These are phyloP conservation scores for Incurvaria masculella DNA, from an alignment of 2,888 invertebrate species.

Conservation along the genomic window DNA sequence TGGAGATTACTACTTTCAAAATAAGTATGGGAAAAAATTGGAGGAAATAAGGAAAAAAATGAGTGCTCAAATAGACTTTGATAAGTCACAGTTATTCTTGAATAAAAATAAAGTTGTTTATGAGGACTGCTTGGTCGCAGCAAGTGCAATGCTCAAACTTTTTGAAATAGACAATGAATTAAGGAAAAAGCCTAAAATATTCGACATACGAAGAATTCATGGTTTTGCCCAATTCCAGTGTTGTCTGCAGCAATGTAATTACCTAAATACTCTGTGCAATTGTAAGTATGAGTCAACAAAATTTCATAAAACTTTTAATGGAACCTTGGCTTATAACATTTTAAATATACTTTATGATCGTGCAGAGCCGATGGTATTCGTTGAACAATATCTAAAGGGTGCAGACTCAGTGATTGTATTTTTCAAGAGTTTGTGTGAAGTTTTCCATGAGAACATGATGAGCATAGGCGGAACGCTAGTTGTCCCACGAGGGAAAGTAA, in stretches of 20 bases:
- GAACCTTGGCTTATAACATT: constrained; percentile 74
- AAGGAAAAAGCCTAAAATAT: constrained; percentile 50
- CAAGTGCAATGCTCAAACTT: constrained; percentile 55
- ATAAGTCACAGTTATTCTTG: constrained; percentile 29
- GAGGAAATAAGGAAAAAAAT: constrained; percentile 27
- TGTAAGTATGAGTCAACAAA: constrained; percentile 54
- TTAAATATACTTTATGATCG: constrained; percentile 60
- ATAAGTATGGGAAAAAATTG: constrained; percentile 38
- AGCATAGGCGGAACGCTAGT: constrained; percentile 27
- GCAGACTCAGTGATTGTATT: constrained; percentile 32
- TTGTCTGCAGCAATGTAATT: constrained; percentile 54
- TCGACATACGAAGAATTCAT: constrained; percentile 57
- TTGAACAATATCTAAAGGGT: constrained; percentile 47
- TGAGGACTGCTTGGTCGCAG: constrained; percentile 57
- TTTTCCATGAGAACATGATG: constrained; percentile 25
- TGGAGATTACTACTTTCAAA: constrained; percentile 42
- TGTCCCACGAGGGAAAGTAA: constrained; percentile 24
- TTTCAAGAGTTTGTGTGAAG: constrained; percentile 33
- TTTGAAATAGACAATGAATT: constrained; percentile 58
- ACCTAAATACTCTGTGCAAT: constrained; percentile 63
- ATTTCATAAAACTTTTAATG: constrained; percentile 66
- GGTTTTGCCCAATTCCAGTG: constrained; percentile 65
- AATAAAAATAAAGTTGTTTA: constrained; percentile 50
- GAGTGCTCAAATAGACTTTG: constrained; percentile 8
- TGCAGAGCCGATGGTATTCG: constrained; percentile 47